Base-by-base conservation (phyloP, 2,113 vertebrate genomes). In the Probosciger aterrimus region DNA sequence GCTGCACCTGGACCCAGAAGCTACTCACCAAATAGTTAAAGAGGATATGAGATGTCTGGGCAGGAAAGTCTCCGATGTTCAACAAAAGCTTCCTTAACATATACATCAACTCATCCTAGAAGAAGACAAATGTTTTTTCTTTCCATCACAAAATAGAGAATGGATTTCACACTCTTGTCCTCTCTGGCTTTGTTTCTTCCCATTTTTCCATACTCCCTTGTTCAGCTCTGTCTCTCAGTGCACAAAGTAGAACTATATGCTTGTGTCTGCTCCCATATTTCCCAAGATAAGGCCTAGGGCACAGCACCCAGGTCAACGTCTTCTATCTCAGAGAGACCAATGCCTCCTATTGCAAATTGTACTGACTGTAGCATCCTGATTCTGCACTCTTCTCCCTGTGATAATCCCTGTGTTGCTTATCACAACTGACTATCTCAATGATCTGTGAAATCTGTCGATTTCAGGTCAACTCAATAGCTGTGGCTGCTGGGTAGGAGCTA, bases 41-140 rank as follows among this genome's bases (percentile, higher is more conserved):
- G 39, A 99, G 98, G 92, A 99, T 99, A 63, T 99, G 99, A 73
- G 99, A 99, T 4, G 99, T 99, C 97, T 99, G 99, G 14, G 99
- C 99, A 43, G 99, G 99, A 50, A 99, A 98, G 92, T 99, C 99
- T 91, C 99, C 99, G 4, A 99, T 99, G 86, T 99, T 99, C 93
- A 99, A 96, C 82, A 99, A 98, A 77, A 99, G 98, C 95, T 99
- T 99, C 91, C 99, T 98, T 59, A 99, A 96, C 99, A 99, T 99
- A 96, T 99, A 99, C 98, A 99, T 99, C 82, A 99, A 96, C 85
- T 99, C 99, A 73, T 99, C 99, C 99, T 99, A 95, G 17, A 97
- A 97, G 52, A 96, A 84, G 37, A 94, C 4, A 95, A 52, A 82
- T 52, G 7, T 9, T 65, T 59, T 89, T 68, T 22, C 33, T 82